Conservation (phyloP, 1,140 invertebrate species). For the Campoletis sonorensis region DNA sequence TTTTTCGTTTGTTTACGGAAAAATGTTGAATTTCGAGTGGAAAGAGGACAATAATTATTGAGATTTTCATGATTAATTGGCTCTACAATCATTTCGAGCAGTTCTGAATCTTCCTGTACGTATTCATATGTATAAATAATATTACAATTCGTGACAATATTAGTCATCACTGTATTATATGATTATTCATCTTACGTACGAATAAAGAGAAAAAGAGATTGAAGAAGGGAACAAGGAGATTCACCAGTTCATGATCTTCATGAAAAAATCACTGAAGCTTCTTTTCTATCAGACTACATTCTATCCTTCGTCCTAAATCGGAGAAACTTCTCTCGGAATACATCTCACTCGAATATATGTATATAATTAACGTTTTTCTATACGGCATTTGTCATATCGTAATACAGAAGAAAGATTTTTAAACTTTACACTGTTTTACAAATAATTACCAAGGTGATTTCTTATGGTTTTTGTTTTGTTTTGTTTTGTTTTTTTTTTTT, state of each 20-base stretch:
- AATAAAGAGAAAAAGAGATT: constrained; percentile 47
- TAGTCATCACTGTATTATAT: constrained; percentile 35
- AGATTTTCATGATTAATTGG: background rate
- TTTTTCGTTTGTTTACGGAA: too few relatives aligned
- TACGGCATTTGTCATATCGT: background rate
- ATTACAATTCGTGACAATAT: constrained; percentile 25
- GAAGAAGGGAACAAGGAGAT: background rate
- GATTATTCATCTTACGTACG: constrained; percentile 45
- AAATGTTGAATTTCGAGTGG: background rate
- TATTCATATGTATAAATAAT: constrained; percentile 36
- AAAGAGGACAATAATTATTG: background rate
- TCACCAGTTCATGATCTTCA: constrained; percentile 66
- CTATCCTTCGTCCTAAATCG: constrained; percentile 69
- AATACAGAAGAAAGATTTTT: background rate
- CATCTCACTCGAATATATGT: constrained; percentile 45
- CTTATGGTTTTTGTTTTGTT: too few relatives aligned
- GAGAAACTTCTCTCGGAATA: constrained; percentile 65
- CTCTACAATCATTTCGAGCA: background rate
- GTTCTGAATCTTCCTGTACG: constrained; percentile 21
- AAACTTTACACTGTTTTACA: constrained; percentile 44
- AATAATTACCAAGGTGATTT: background rate
- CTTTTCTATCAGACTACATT: constrained; percentile 71
- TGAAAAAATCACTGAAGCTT: constrained; percentile 67
- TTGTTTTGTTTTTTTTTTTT: too few relatives aligned
- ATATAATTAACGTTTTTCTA: background rate